Conservation (phyloP, 2,888 invertebrate genomes). For the Drosophila meridiana region DNA sequence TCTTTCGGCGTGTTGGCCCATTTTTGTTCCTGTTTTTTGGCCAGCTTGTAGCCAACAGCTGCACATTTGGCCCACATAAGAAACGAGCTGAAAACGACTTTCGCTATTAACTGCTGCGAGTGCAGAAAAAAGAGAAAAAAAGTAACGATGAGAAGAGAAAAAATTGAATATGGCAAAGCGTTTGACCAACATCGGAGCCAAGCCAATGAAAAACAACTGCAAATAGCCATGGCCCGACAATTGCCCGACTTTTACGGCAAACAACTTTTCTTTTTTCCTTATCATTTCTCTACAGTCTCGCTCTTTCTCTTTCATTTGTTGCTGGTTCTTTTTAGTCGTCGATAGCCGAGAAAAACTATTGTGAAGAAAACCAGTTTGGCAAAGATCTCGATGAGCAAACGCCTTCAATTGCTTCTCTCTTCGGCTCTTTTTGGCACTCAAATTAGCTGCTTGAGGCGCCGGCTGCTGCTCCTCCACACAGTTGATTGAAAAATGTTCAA, state of each 20-base stretch:
- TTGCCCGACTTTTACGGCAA: constrained; percentile 67
- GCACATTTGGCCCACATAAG: constrained; percentile 76
- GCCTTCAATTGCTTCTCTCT: constrained; percentile 15
- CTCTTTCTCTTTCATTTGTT: constrained; percentile 26
- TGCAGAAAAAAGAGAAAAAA: constrained; percentile 8
- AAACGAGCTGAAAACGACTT: constrained; percentile 76
- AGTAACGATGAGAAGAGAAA: constrained; percentile 2
- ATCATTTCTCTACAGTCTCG: constrained; percentile 13
- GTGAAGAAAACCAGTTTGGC: constrained; percentile 43
- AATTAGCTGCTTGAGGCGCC: constrained; percentile 45
- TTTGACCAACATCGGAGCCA: constrained; percentile 70
- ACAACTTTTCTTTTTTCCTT: constrained; percentile 70
- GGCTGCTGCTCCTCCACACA: constrained; percentile 37
- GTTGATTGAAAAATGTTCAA: constrained; percentile 60
- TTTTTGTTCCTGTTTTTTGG: constrained; percentile 24
- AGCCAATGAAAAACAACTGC: constrained; percentile 59
- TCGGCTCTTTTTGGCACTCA: constrained; percentile 12
- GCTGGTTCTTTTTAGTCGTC: constrained; percentile 39
- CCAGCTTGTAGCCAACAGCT: constrained; percentile 47
- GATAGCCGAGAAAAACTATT: constrained; percentile 50
- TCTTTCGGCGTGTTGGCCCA: constrained; percentile 14
- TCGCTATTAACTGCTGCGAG: constrained; percentile 60
- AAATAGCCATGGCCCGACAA: constrained; percentile 41
- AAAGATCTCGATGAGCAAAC: constrained; percentile 12
- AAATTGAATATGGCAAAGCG: constrained; percentile 59